Evolutionary conservation across 2,888 invertebrate species (phyloP), one percentile per base, ranked within the genome.

Genomic region (Aquatica leii): DNA sequence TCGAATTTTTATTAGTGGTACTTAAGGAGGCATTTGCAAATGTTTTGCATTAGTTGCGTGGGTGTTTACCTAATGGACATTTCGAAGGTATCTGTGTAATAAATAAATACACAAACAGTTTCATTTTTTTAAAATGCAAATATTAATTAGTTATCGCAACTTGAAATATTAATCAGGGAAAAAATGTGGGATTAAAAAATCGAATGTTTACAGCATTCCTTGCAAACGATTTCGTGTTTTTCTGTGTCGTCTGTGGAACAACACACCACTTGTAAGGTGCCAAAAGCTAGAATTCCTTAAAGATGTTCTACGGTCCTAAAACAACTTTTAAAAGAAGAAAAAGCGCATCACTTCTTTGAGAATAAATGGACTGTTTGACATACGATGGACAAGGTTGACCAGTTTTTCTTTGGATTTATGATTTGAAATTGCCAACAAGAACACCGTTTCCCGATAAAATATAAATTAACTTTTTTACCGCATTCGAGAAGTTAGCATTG

Each of bases 251-350:
- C 56, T 54, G 41, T 55, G 6, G 37, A 34, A 50, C 20, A 53
- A 43, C 46, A 65, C 59, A 64, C 67, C 52, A 54, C 60, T 68
- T 65, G 66, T 67, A 57, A 70, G 69, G 68, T 71, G 69, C 69
- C 67, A 68, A 68, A 69, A 69, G 68, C 65, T 66, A 65, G 71
- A 69, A 71, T 71, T 69, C 70, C 68, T 61, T 62, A 51, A 61
- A 65, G 67, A 69, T 71, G 71, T 70, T 70, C 66, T 55, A 65
- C 53, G 62, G 59, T 41, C 46, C 62, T 57, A 66, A 66, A 66
- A 62, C 62, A 58, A 58, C 62, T 59, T 59, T 66, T 59, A 64
- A 58, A 51, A 37, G 57, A 57, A 55, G 49, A 65, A 61, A 60
- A 53, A 54, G 37, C 55, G 60, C 41, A 50, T 58, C 56, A 54